phyloP scores from a whole-genome alignment of 23 tunicate genomes.

The Halocynthia roretzi region DNA sequence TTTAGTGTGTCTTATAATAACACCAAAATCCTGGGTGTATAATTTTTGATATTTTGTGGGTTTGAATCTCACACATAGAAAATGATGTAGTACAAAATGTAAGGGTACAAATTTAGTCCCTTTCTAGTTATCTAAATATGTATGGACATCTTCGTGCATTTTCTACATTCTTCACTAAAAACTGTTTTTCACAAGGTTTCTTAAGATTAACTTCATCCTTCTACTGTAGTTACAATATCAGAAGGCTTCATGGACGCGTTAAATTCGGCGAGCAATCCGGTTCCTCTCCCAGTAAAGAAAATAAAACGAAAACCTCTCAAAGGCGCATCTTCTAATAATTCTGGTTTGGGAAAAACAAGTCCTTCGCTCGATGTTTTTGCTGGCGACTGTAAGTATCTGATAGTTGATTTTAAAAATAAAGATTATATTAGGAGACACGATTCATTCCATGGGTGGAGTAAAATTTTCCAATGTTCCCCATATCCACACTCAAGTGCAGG shows the following conservation, averaged over 20 bases:
- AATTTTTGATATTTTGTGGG: too few relatives aligned
- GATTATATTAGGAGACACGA: neutral
- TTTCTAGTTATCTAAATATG: too few relatives aligned
- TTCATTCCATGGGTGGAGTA: neutral
- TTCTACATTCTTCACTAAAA: neutral
- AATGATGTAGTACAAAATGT: too few relatives aligned
- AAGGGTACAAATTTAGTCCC: too few relatives aligned
- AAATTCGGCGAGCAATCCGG: slow-evolving; percentile 38
- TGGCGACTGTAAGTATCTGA: slow-evolving; percentile 50
- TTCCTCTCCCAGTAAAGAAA: slow-evolving; percentile 19
- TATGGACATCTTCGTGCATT: too few relatives aligned
- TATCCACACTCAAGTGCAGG: too few relatives aligned
- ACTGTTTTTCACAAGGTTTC: too few relatives aligned
- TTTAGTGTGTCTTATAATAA: too few relatives aligned
- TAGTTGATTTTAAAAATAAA: neutral
- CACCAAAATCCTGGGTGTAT: too few relatives aligned
- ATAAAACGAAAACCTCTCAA: slow-evolving; percentile 56
- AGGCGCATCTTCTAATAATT: neutral
- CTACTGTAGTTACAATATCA: slow-evolving; percentile 57
- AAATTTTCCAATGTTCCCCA: too few relatives aligned
- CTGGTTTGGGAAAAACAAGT: slow-evolving; percentile 17
- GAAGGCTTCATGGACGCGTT: slow-evolving; percentile 86
- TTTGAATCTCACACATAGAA: too few relatives aligned
- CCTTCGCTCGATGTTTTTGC: slow-evolving; percentile 25
- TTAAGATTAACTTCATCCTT: too few relatives aligned